Conservation (phyloP, 2,113 vertebrate genomes). For the Glareola pratincola region DNA sequence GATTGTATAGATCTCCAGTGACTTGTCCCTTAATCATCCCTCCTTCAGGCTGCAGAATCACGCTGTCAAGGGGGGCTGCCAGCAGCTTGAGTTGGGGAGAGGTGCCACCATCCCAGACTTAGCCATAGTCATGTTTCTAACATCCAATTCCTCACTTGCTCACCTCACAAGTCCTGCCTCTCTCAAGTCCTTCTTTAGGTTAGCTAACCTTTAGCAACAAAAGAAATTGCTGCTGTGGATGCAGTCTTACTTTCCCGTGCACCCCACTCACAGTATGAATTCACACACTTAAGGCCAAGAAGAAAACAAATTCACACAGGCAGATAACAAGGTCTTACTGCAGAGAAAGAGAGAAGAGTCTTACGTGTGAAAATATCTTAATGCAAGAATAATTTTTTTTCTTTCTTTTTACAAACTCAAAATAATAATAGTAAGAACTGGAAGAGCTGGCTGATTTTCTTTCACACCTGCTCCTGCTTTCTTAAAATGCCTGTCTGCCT, state of each 20-base stretch:
- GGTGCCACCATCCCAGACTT: background rate
- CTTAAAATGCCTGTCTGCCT: background rate
- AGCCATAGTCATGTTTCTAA: background rate
- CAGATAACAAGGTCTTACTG: background rate
- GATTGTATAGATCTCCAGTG: background rate
- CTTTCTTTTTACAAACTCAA: background rate
- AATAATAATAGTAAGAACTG: background rate
- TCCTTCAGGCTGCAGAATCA: background rate
- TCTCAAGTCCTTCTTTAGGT: background rate
- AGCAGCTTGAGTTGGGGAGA: rapidly evolving
- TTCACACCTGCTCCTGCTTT: background rate
- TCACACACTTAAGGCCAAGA: background rate
- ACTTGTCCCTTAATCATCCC: background rate
- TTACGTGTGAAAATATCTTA: background rate
- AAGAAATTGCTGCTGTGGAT: background rate
- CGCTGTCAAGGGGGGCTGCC: background rate
- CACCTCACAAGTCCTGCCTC: background rate
- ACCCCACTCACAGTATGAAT: background rate
- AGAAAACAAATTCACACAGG: background rate
- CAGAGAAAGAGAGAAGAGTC: background rate
- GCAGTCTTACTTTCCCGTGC: background rate
- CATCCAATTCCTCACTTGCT: background rate
- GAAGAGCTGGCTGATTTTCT: background rate
- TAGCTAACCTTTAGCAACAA: background rate
- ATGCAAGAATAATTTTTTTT: background rate